Conservation (phyloP, 2,888 invertebrate genomes). For the Pelosia muscerda region DNA sequence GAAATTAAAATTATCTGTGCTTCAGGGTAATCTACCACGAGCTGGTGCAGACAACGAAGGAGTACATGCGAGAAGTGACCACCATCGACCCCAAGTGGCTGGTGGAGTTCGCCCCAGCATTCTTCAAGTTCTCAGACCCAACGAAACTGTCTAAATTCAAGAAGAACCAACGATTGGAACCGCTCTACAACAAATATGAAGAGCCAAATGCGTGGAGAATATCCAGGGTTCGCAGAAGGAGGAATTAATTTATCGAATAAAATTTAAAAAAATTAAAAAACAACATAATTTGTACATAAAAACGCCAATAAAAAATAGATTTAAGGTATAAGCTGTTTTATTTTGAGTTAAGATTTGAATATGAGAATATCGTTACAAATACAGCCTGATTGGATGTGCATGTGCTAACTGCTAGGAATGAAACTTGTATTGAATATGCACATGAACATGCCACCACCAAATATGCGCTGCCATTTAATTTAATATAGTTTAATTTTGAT, state of each 20-base stretch:
- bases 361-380: too few species aligned
- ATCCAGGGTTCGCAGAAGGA: slow-evolving; percentile 94
- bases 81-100: slow-evolving; percentile 99
- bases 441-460: too few species aligned
- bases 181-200: slow-evolving; percentile 99
- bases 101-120: slow-evolving; percentile 99
- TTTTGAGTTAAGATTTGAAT: neutral
- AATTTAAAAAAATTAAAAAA: neutral
- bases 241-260: slow-evolving; percentile 88
- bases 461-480: too few species aligned
- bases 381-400: too few species aligned
- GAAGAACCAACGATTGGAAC: slow-evolving; percentile 99
- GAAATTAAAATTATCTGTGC: slow-evolving; percentile 21
- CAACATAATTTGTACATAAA: neutral
- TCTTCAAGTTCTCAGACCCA: slow-evolving; percentile 99
- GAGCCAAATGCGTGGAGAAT: slow-evolving; percentile 99
- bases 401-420: too few species aligned
- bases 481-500: too few species aligned
- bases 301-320: neutral
- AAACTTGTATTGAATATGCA: too few species aligned
- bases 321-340: neutral
- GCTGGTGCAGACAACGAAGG: slow-evolving; percentile 99
- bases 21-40: slow-evolving; percentile 98
- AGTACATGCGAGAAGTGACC: slow-evolving; percentile 99
- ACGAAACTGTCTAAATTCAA: slow-evolving; percentile 99